Evolutionary conservation across 2,888 invertebrate genomes (phyloP).

Genomic region (Spilosoma lubricipeda): DNA sequence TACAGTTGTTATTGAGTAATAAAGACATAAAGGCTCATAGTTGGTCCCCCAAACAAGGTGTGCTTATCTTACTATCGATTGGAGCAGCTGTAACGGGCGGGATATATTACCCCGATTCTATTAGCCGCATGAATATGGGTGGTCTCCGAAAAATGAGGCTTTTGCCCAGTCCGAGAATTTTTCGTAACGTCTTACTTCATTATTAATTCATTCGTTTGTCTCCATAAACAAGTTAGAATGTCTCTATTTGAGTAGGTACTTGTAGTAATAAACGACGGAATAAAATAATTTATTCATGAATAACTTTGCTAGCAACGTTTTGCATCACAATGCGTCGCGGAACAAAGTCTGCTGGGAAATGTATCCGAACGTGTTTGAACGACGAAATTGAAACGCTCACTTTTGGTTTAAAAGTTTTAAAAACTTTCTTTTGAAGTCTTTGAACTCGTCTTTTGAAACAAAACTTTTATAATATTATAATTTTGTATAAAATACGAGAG

Average conservation of each 20-base stretch:
- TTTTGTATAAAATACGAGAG: background rate
- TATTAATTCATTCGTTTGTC: conserved; percentile 39
- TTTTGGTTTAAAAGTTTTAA: conserved; percentile 48
- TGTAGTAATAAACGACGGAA: conserved; percentile 49
- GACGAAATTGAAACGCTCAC: conserved; percentile 51
- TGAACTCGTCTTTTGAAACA: conserved; percentile 10
- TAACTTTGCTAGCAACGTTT: conserved; percentile 56
- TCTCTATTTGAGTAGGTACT: conserved; percentile 43
- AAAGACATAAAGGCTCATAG: conserved; percentile 68
- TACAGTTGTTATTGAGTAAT: conserved; percentile 70
- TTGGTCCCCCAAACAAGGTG: conserved; percentile 67
- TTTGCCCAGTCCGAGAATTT: conserved; percentile 40
- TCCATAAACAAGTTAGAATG: conserved; percentile 37
- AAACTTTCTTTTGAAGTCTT: conserved; percentile 47
- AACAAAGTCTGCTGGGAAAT: conserved; percentile 58
- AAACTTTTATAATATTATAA: conserved; percentile 11
- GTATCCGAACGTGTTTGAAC: conserved; percentile 47
- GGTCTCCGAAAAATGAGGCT: conserved; percentile 57
- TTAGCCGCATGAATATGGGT: conserved; percentile 62
- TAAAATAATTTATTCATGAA: conserved; percentile 60
- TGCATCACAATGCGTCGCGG: conserved; percentile 60
- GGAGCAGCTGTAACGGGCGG: conserved; percentile 68
- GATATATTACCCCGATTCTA: conserved; percentile 69
- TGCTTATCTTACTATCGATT: conserved; percentile 74
- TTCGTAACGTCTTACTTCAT: conserved; percentile 22